A percentile compares a stretch with the other conserved stretches of the same genome.
Conservation (phyloP, 2,113 vertebrate genomes). For the Lanius ludovicianus region DNA sequence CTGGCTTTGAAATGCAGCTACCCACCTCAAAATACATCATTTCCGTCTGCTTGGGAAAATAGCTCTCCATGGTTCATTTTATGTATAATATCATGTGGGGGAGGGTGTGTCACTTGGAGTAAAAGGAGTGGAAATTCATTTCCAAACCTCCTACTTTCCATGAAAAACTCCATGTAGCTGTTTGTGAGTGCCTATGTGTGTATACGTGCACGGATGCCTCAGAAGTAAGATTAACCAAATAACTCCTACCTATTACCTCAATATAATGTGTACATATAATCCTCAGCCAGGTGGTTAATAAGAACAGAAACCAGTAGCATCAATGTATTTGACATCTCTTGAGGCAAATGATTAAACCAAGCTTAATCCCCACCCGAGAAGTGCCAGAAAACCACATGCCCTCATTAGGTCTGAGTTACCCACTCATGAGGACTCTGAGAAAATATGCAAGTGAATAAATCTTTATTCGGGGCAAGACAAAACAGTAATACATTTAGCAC, state of each 20-base stretch:
- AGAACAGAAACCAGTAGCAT: neutral
- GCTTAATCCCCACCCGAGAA: neutral
- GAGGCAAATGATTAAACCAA: neutral
- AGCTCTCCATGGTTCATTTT: neutral
- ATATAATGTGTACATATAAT: neutral
- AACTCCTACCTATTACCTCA: neutral
- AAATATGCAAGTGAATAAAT: neutral
- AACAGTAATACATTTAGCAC: neutral
- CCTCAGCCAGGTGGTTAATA: neutral
- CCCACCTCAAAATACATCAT: constrained; percentile 21
- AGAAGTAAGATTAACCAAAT: neutral
- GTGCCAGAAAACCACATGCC: neutral
- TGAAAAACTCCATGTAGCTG: neutral
- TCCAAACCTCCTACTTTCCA: neutral
- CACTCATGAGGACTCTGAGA: neutral
- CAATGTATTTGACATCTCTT: neutral
- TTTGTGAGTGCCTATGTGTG: neutral
- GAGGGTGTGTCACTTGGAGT: neutral
- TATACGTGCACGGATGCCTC: neutral
- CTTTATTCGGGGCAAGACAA: neutral
- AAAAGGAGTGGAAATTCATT: neutral
- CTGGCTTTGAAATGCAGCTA: constrained; percentile 43
- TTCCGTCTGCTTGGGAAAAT: constrained; percentile 19
- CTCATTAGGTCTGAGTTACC: neutral
- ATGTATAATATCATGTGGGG: neutral